Percentiles rank a stretch among this genome's conserved stretches.
Conservation (phyloP, 30 jellyfish, hydroid and myxozoan species). For the Aurelia aurita region DNA sequence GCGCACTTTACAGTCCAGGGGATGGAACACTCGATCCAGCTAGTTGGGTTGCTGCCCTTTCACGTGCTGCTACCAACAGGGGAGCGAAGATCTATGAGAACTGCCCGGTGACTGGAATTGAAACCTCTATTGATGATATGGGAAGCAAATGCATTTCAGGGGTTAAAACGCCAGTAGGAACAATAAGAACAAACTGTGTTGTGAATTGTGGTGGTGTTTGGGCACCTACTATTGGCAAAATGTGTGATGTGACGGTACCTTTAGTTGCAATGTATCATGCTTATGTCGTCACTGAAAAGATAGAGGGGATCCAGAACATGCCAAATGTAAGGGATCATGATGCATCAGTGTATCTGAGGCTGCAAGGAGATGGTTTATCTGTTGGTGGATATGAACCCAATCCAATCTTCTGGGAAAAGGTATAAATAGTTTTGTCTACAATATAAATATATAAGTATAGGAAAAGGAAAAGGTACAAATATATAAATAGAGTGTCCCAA, state of each 20-base stretch:
- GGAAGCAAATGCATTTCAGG: constrained; percentile 77
- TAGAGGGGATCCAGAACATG: constrained; percentile 95
- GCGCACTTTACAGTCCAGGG: constrained; percentile 94
- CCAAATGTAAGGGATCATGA: constrained; percentile 98
- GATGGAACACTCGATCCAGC: constrained; percentile 99
- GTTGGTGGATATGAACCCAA: constrained; percentile 97
- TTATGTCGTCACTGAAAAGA: constrained; percentile 86
- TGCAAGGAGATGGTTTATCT: constrained; percentile 93
- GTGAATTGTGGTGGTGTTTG: constrained; percentile 97
- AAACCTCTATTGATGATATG: constrained; percentile 65
- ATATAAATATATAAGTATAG: too few relatives aligned
- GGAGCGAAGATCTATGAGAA: constrained; percentile 94
- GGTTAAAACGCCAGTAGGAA: constrained; percentile 80
- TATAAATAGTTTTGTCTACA: neutral
- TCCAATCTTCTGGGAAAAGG: constrained; percentile 94
- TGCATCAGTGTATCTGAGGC: constrained; percentile 92
- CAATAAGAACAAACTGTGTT: constrained; percentile 80
- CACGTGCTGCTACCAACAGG: constrained; percentile 89
- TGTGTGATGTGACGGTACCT: constrained; percentile 92
- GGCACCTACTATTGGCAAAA: constrained; percentile 88
- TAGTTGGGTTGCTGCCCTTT: constrained; percentile 90
- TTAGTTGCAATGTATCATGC: constrained; percentile 97
- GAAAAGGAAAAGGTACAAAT: too few relatives aligned
- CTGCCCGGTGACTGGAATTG: constrained; percentile 85
- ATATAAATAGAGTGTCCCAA: too few relatives aligned